Base-by-base conservation (phyloP, 2,113 vertebrate species). In the Motacilla alba region DNA sequence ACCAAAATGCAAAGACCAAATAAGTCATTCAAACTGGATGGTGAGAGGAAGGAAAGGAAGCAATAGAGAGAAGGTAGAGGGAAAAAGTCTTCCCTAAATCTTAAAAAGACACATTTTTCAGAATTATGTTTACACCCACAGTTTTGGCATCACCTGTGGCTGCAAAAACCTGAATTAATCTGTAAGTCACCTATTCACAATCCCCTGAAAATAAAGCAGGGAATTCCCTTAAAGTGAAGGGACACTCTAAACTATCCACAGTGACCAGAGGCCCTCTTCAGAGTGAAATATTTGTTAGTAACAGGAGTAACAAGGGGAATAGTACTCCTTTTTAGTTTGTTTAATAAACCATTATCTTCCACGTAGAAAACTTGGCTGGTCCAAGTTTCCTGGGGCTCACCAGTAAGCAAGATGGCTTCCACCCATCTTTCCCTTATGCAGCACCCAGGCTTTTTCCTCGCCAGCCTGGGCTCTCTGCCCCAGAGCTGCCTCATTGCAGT, bases 101-200 rank as follows among this genome's bases (percentile, higher is more conserved):
- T 81, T 70, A 44, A 84, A 92, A 77, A 62, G 11, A 11, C 31
- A 67, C 0, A 1, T 64, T 75, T 89, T 93, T 83, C 43, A 81
- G 53, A 93, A 95, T 30, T 73, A 16, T 13, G 21, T 41, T 89
- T 90, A 56, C 64, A 53, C 73, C 53, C 73, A 86, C 73, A 2
- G 41, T 90, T 93, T 87, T 94, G 76, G 85, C 68, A 87, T 91
- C 67, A 85, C 93, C 89, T 84, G 62, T 55, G 79, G 41, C 85
- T 83, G 27, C 27, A 75, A 90, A 95, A 74, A 20, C 18, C 60
- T 10, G 4, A 86, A 64, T 70, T 90, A 80, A 56, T 66, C 41
- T 13, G 1, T 49, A 85, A 74, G 35, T 74, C 47, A 91, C 73
- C 80, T 81, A 33, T 87, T 86, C 89, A 44, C 52, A 81, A 56